A percentile compares a stretch with the other conserved stretches of the same genome.
phyloP scores from a whole-genome alignment of 2,888 invertebrate genomes.

The Corythucha ciliata region DNA sequence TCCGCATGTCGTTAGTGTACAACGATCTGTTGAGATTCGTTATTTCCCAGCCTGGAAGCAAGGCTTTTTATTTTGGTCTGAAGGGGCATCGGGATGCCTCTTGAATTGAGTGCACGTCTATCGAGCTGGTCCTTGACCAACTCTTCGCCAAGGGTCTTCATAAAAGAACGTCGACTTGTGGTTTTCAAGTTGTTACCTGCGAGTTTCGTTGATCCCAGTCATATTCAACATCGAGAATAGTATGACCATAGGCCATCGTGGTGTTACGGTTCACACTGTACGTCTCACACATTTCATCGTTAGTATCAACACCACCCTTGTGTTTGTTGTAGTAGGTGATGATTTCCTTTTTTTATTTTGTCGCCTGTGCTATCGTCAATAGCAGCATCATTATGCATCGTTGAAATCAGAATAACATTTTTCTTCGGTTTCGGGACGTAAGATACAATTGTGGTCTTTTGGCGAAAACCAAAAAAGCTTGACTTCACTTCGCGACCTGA shows the following conservation, averaged over 20 bases:
- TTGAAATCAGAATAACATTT: constrained; percentile 23
- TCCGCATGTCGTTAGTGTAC: too few relatives aligned
- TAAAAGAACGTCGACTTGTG: too few relatives aligned
- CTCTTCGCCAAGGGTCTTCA: too few relatives aligned
- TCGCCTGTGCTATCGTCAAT: constrained; percentile 19
- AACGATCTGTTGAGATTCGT: too few relatives aligned
- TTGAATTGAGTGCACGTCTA: too few relatives aligned
- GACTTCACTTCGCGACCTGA: not conserved
- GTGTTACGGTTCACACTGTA: constrained; percentile 21
- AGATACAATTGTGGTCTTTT: too few relatives aligned
- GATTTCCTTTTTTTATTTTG: constrained; percentile 24
- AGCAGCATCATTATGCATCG: constrained; percentile 23
- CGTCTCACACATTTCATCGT: constrained; percentile 22
- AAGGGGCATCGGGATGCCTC: too few relatives aligned
- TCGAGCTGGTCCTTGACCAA: too few relatives aligned
- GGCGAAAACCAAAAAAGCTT: too few relatives aligned
- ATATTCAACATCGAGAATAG: constrained; percentile 23
- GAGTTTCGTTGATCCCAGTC: constrained; percentile 12
- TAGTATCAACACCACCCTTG: constrained; percentile 24
- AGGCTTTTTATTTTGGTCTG: too few relatives aligned
- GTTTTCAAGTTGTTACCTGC: too few relatives aligned
- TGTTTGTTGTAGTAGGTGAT: constrained; percentile 26
- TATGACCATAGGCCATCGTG: constrained; percentile 26
- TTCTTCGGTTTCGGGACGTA: constrained; percentile 25
- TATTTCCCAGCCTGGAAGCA: too few relatives aligned